These are phyloP conservation scores for Hippocampus zosterae DNA, from an alignment of 2,113 vertebrate species.

Conservation along the genomic window DNA sequence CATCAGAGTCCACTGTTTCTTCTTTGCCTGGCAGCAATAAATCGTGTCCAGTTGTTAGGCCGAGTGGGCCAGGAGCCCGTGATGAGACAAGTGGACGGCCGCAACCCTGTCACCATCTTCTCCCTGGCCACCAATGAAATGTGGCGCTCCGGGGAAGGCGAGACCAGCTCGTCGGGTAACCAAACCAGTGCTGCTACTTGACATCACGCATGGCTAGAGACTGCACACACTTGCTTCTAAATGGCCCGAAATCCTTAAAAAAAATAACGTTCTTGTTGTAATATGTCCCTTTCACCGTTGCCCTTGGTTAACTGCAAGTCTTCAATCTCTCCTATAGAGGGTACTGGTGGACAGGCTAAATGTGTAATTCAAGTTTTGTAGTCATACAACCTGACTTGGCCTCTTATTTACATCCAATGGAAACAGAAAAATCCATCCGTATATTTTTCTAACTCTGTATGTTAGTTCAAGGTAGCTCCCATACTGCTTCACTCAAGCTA, in stretches of 20 bases:
- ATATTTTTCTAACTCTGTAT: too few relatives aligned
- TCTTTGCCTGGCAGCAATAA: slow-evolving; percentile 77
- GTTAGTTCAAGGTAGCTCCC: too few relatives aligned
- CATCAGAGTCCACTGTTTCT: not conserved
- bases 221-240: too few relatives aligned
- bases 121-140: slow-evolving; percentile 95
- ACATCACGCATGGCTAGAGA: too few relatives aligned
- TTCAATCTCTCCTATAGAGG: slow-evolving; percentile 24
- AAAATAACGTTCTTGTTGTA: not conserved
- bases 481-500: too few relatives aligned
- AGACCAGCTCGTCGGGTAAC: slow-evolving; percentile 51
- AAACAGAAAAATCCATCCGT: too few relatives aligned
- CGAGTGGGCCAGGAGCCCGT: slow-evolving; percentile 94
- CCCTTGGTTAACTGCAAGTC: not conserved
- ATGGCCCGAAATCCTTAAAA: too few relatives aligned
- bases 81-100: slow-evolving; percentile 92
- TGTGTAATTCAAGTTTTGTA: too few relatives aligned
- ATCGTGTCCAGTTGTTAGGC: slow-evolving; percentile 88
- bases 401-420: too few relatives aligned
- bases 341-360: not conserved
- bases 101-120: slow-evolving; percentile 95
- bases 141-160: slow-evolving; percentile 86
- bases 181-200: not conserved
- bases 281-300: not conserved
- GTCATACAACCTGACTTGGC: too few relatives aligned